Evolutionary conservation across 1,140 invertebrate genomes (phyloP).

Genomic region (Drosophila persimilis): DNA sequence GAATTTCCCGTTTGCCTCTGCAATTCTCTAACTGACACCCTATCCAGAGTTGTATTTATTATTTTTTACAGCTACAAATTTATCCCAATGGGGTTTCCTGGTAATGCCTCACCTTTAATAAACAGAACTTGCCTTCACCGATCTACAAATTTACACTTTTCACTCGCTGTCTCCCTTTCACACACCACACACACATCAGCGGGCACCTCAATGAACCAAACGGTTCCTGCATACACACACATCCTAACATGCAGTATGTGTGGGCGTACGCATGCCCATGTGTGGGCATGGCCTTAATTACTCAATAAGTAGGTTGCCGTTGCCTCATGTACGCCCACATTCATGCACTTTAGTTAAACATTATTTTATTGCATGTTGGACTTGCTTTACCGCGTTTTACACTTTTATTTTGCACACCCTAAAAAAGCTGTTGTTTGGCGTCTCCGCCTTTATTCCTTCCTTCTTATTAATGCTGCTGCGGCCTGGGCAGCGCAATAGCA

Average conservation of each 20-base stretch:
- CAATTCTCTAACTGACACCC: too few species aligned
- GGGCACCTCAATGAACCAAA: slow-evolving; percentile 6
- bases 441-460: slow-evolving; percentile 4
- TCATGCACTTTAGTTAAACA: slow-evolving; percentile 64
- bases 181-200: slow-evolving; percentile 4
- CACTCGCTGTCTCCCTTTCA: neutral
- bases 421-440: slow-evolving; percentile 5
- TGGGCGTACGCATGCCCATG: slow-evolving; percentile 27
- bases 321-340: slow-evolving; percentile 30
- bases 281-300: slow-evolving; percentile 65
- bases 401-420: slow-evolving; percentile 5
- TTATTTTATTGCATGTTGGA: slow-evolving; percentile 32
- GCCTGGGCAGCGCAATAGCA: slow-evolving; percentile 68
- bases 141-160: slow-evolving; percentile 18
- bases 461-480: slow-evolving; percentile 65
- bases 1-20: too few species aligned
- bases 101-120: too few species aligned
- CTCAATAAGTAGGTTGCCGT: slow-evolving; percentile 67
- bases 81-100: too few species aligned
- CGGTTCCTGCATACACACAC: slow-evolving; percentile 20
- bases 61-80: too few species aligned
- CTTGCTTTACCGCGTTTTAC: neutral
- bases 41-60: too few species aligned
- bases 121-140: neutral
- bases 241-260: slow-evolving; percentile 20